phyloP scores from a whole-genome alignment of 2,888 invertebrate genomes.

The Nomada fabriciana region DNA sequence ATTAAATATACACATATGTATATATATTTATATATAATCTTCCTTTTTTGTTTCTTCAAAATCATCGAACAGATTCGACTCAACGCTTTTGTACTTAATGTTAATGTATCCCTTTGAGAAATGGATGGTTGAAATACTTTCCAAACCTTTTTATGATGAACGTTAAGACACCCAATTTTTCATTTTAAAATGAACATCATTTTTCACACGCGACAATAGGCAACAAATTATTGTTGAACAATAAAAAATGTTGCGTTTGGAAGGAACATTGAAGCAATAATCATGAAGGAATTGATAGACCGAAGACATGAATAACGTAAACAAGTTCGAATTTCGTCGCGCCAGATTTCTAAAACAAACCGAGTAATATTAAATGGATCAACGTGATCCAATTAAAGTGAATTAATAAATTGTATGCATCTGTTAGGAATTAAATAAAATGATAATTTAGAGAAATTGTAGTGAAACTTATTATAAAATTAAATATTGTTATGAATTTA shows the following conservation, averaged over 20 bases:
- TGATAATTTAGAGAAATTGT: background rate
- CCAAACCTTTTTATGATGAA: background rate
- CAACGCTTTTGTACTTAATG: constrained; percentile 46
- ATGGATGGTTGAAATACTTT: constrained; percentile 7
- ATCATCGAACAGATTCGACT: constrained; percentile 18
- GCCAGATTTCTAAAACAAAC: background rate
- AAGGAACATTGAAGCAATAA: constrained; percentile 5
- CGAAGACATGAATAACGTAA: constrained; percentile 2
- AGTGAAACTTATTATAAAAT: background rate
- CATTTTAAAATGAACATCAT: background rate
- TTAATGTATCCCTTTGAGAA: constrained; percentile 7
- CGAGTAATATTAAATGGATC: background rate
- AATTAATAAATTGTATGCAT: background rate
- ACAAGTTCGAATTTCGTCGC: constrained; percentile 26
- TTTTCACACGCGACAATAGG: background rate
- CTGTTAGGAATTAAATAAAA: background rate
- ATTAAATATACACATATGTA: constrained; percentile 29
- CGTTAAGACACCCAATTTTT: constrained; percentile 9
- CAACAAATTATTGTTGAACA: background rate
- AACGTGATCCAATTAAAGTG: background rate
- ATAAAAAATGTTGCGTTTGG: background rate
- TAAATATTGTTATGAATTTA: constrained; percentile 1
- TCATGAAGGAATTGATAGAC: background rate
- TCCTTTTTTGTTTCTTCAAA: constrained; percentile 24
- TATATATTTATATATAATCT: constrained; percentile 9